These are phyloP conservation scores for Drosophila algonquin DNA, from an alignment of 2,888 invertebrate species.

Conservation along the genomic window DNA sequence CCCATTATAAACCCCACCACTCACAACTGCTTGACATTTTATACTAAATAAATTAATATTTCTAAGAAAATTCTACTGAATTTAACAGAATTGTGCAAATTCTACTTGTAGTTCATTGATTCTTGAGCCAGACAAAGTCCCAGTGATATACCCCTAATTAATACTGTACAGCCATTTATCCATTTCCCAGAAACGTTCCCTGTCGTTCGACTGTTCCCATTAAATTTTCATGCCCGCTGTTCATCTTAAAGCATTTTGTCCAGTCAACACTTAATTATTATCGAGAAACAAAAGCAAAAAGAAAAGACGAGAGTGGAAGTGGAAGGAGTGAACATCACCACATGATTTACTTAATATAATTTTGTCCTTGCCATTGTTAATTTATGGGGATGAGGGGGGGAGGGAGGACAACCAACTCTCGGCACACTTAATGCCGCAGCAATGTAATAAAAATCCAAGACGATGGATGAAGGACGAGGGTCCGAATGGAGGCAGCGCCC, in stretches of 20 bases:
- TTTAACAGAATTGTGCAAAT: too few relatives aligned
- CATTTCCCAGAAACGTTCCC: background rate
- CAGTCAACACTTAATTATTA: slow-evolving; percentile 58
- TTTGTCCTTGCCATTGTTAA: slow-evolving; percentile 59
- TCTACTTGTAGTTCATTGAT: too few relatives aligned
- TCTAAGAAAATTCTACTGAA: too few relatives aligned
- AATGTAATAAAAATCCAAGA: slow-evolving; percentile 71
- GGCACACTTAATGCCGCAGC: slow-evolving; percentile 67
- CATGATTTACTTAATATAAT: slow-evolving; percentile 73
- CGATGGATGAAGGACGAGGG: slow-evolving; percentile 41
- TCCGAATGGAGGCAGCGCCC: slow-evolving; percentile 23
- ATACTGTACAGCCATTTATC: too few relatives aligned
- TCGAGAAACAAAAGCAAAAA: slow-evolving; percentile 15
- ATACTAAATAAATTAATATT: rapidly evolving
- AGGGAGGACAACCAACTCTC: slow-evolving; percentile 27
- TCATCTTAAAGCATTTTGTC: slow-evolving; percentile 41
- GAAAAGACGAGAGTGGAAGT: background rate
- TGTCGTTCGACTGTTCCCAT: background rate
- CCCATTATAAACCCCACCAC: too few relatives aligned
- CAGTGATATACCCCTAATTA: too few relatives aligned
- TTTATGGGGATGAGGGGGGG: slow-evolving; percentile 51
- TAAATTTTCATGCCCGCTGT: background rate
- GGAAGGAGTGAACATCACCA: slow-evolving; percentile 39
- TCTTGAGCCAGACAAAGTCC: too few relatives aligned
- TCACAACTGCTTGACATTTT: too few relatives aligned